Evolutionary conservation across 2,888 invertebrate genomes (phyloP), one percentile per base, ranked within the genome.

Genomic region (Leptothorax acervorum): DNA sequence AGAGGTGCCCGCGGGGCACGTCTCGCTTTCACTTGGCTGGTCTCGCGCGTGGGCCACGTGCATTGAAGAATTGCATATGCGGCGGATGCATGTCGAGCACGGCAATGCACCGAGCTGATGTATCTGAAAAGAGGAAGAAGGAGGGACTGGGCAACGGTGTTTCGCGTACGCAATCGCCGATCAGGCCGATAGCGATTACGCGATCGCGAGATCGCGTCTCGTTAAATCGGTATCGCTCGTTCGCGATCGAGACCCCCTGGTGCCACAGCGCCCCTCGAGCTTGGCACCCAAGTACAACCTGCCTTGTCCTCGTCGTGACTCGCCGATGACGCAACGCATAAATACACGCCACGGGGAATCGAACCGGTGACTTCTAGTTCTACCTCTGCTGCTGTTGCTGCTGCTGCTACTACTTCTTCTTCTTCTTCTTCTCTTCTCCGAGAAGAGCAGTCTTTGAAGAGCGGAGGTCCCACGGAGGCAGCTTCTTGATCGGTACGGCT

Each of bases 301-400:
- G 85, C 83, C 88, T 86, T 73, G 85, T 87, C 86, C 84, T 86
- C 89, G 86, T 83, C 85, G 86, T 84, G 83, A 85, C 70, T 86
- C 73, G 86, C 39, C 65, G 73, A 84, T 89, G 87, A 86, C 85
- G 89, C 87, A 87, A 87, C 74, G 79, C 73, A 71, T 86, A 83
- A 83, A 76, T 87, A 85, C 76, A 82, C 68, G 60, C 65, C 60
- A 57, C 35, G 45, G 65, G 75, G 48, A 79, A 79, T 79, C 79
- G 45, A 45, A 57, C 35, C 75, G 79, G 48, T 60, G 60, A 57
- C 60, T 57, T 39, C 23, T 73, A 73, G 65, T 66, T 15, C 45
- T 65, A 65, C 42, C 42, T 66, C 65, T 66, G 28, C 45, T 35
- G 35, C 31, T 31, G 60, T 15, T 18, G 60, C 60, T 31, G 60